Conservation (phyloP, 2,797 vertebrate genomes). For the Falco concolor region DNA sequence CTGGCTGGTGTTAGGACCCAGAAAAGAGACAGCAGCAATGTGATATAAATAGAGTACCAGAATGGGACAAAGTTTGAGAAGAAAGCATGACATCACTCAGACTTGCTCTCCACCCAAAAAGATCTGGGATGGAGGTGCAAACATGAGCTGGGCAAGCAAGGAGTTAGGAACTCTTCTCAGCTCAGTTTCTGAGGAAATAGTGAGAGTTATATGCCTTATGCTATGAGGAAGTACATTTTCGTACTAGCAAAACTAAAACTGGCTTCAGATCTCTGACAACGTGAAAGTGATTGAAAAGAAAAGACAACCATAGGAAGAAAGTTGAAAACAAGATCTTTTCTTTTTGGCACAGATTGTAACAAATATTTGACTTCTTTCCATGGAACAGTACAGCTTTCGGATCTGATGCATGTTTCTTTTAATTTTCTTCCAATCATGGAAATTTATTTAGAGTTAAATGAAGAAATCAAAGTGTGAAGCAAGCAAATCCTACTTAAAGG, state of each 20-base stretch:
- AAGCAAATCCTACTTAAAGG: background rate
- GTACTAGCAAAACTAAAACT: background rate
- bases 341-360: background rate
- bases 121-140: conserved; percentile 62
- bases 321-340: background rate
- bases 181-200: background rate
- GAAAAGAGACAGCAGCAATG: conserved; percentile 34
- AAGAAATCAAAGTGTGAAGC: background rate
- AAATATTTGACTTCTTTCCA: background rate
- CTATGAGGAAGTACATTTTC: background rate
- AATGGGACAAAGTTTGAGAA: conserved; percentile 67
- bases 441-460: background rate
- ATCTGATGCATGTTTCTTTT: background rate
- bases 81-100: conserved; percentile 82
- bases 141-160: background rate
- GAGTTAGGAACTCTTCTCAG: background rate
- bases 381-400: background rate
- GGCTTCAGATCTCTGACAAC: background rate
- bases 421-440: background rate
- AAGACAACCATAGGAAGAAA: background rate
- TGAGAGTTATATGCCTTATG: background rate
- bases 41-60: conserved; percentile 72
- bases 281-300: background rate
- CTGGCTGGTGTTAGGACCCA: conserved; percentile 74
- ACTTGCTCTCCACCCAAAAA: conserved; percentile 78